Evolutionary conservation across 2,113 vertebrate species (phyloP).

Genomic region (Callocephalon fimbriatum): DNA sequence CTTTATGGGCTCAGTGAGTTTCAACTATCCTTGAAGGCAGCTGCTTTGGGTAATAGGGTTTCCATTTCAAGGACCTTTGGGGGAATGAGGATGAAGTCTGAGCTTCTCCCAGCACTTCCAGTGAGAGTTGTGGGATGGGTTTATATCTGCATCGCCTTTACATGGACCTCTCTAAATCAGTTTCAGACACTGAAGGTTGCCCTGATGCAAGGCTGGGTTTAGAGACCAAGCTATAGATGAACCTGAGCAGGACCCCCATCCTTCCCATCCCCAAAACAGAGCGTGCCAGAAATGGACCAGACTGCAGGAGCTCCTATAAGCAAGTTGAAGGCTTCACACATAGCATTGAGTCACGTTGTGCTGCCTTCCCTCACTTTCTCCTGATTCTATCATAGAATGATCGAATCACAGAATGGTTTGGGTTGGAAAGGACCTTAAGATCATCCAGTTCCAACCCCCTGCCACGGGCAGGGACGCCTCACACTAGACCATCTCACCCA

Average conservation of each 20-base stretch:
- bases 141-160: not conserved
- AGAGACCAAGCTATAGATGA: not conserved
- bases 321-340: not conserved
- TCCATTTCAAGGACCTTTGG: not conserved
- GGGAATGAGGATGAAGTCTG: not conserved
- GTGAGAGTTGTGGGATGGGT: not conserved
- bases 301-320: not conserved
- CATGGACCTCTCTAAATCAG: not conserved
- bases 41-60: not conserved
- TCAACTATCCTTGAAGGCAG: not conserved
- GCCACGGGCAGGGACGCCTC: not conserved
- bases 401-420: not conserved
- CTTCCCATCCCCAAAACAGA: not conserved
- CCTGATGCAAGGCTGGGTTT: not conserved
- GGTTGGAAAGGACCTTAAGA: not conserved
- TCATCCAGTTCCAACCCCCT: not conserved
- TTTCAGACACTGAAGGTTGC: not conserved
- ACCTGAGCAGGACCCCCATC: rapidly evolving
- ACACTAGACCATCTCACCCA: not conserved
- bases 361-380: not conserved
- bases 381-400: not conserved
- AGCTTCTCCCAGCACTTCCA: not conserved
- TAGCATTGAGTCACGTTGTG: rapidly evolving
- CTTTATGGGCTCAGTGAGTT: not conserved
- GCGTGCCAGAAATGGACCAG: not conserved